phyloP scores from a whole-genome alignment of 1,140 invertebrate genomes.

The Liolophura sinensis region DNA sequence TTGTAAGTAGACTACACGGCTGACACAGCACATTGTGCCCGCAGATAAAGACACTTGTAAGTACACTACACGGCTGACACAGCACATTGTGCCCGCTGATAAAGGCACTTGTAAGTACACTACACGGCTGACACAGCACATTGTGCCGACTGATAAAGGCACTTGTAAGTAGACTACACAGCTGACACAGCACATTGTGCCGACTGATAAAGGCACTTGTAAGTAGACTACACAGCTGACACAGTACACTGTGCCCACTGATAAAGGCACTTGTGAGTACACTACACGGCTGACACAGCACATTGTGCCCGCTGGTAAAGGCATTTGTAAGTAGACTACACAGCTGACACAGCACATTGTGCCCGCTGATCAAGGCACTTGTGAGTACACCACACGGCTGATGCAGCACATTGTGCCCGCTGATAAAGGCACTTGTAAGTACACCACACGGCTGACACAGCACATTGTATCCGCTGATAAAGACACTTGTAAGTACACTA shows the following conservation, averaged over 20 bases:
- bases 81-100: conserved; percentile 71
- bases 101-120: conserved; percentile 58
- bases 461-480: conserved; percentile 69
- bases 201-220: conserved; percentile 63
- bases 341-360: conserved; percentile 66
- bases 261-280: conserved; percentile 61
- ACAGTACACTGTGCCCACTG: conserved; percentile 71
- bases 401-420: conserved; percentile 73
- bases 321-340: conserved; percentile 51
- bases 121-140: conserved; percentile 66
- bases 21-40: conserved; percentile 70
- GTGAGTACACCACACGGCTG: conserved; percentile 64
- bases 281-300: conserved; percentile 65
- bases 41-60: conserved; percentile 61
- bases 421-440: conserved; percentile 62
- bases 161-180: conserved; percentile 52
- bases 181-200: conserved; percentile 70
- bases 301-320: conserved; percentile 68
- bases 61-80: conserved; percentile 68
- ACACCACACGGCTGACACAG: conserved; percentile 63
- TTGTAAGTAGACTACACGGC: conserved; percentile 63
- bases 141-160: conserved; percentile 67
- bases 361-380: conserved; percentile 64
- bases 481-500: conserved; percentile 47
- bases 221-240: conserved; percentile 65